These are phyloP conservation scores for Heliopora coerulea DNA, from an alignment of 92 coral and sea anemone genomes.

Conservation along the genomic window DNA sequence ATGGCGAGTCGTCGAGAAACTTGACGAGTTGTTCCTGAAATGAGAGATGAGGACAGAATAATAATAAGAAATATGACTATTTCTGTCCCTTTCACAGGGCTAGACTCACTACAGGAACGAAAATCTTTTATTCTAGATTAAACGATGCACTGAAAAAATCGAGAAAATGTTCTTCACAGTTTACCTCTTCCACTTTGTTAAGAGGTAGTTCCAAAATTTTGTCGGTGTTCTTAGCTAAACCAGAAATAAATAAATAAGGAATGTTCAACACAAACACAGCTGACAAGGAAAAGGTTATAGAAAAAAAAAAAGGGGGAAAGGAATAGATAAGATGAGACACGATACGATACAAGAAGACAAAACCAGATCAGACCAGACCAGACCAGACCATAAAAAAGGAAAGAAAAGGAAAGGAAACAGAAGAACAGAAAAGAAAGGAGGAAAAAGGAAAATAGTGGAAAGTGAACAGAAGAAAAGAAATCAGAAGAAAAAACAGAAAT, in stretches of 20 bases:
- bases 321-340: not conserved
- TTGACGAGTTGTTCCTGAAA: slow-evolving; percentile 69
- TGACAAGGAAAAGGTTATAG: not conserved
- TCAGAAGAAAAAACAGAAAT: too few relatives aligned
- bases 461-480: not conserved
- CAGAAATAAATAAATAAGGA: too few relatives aligned
- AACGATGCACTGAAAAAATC: not conserved
- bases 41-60: not conserved
- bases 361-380: not conserved
- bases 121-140: not conserved
- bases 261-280: not conserved
- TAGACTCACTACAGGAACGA: too few relatives aligned
- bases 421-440: not conserved
- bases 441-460: not conserved
- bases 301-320: not conserved
- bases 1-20: slow-evolving; percentile 68
- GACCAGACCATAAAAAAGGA: not conserved
- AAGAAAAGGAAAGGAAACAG: not conserved
- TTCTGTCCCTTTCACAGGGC: too few relatives aligned
- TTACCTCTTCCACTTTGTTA: slow-evolving; percentile 82
- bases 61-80: too few relatives aligned
- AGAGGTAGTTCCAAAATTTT: slow-evolving; percentile 79
- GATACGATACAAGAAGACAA: not conserved
- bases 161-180: too few relatives aligned
- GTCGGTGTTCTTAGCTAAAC: slow-evolving; percentile 74